Percentiles rank a stretch among this genome's conserved stretches.
These are phyloP conservation scores for Muricea muricata DNA, from an alignment of 92 coral and sea anemone species.

Conservation along the genomic window DNA sequence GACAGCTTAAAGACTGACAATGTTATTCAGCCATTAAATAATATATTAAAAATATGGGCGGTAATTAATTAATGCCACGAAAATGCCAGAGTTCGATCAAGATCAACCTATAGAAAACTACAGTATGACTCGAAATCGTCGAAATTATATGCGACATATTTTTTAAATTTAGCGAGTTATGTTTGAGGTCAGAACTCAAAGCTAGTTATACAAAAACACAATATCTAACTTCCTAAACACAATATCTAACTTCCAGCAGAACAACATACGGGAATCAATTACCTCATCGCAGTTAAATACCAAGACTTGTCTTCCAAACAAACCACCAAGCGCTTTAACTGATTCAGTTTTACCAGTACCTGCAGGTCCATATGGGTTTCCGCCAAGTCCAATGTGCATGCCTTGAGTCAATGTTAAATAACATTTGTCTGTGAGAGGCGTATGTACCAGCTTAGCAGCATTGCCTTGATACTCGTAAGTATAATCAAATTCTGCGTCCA, in stretches of 20 bases:
- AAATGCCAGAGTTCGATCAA: too few species aligned
- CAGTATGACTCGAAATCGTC: too few species aligned
- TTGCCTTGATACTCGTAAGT: slow-evolving; percentile 98
- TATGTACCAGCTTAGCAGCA: slow-evolving; percentile 97
- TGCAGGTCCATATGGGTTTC: slow-evolving; percentile 99
- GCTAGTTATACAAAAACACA: too few species aligned
- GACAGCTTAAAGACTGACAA: too few species aligned
- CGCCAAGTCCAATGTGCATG: slow-evolving; percentile 99
- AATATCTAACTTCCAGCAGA: background rate
- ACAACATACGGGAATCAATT: background rate
- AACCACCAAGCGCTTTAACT: slow-evolving; percentile 95
- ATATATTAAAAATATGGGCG: too few species aligned
- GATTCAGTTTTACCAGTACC: slow-evolving; percentile 99
- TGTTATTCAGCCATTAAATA: too few species aligned
- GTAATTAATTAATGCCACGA: too few species aligned
- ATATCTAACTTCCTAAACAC: too few species aligned
- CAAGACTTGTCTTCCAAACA: slow-evolving; percentile 96
- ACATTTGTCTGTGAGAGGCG: slow-evolving; percentile 99
- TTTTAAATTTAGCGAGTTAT: too few species aligned
- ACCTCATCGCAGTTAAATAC: slow-evolving; percentile 99
- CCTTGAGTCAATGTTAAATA: slow-evolving; percentile 99
- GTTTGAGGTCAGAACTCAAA: too few species aligned
- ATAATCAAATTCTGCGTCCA: slow-evolving; percentile 94
- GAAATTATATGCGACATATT: too few species aligned
- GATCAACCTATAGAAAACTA: too few species aligned